Conservation (phyloP, 2,888 invertebrate species). For the Chalcis sispes region DNA sequence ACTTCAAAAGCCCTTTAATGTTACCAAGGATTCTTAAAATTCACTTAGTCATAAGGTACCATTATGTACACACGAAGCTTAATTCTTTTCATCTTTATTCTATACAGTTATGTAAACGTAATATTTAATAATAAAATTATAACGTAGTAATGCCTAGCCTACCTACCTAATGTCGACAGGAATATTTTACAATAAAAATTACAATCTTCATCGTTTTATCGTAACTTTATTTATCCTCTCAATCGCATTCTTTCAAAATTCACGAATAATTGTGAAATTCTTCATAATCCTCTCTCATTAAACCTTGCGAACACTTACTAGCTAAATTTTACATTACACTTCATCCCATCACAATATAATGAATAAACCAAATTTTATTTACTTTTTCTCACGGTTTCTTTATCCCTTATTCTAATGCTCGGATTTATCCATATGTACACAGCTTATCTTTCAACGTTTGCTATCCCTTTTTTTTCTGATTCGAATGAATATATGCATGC, state of each 20-base stretch:
- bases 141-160: constrained; percentile 74
- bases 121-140: constrained; percentile 74
- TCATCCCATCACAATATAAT: constrained; percentile 68
- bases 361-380: constrained; percentile 67
- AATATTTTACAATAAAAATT: constrained; percentile 75
- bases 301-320: constrained; percentile 59
- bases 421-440: constrained; percentile 56
- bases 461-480: constrained; percentile 60
- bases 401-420: constrained; percentile 49
- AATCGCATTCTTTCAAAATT: constrained; percentile 22
- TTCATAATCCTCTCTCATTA: constrained; percentile 53
- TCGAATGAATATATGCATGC: constrained; percentile 67
- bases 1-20: constrained; percentile 71
- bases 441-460: constrained; percentile 56
- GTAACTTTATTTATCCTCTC: constrained; percentile 18
- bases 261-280: constrained; percentile 48
- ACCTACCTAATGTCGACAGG: constrained; percentile 71
- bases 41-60: constrained; percentile 68
- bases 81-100: constrained; percentile 66
- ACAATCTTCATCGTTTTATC: constrained; percentile 62
- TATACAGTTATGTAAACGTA: constrained; percentile 74
- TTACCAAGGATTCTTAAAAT: constrained; percentile 69
- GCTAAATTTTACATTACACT: constrained; percentile 70
- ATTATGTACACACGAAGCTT: constrained; percentile 73
- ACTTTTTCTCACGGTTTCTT: constrained; percentile 60